Evolutionary conservation across 2,888 invertebrate species (phyloP).

Genomic region (Dicycla oo): DNA sequence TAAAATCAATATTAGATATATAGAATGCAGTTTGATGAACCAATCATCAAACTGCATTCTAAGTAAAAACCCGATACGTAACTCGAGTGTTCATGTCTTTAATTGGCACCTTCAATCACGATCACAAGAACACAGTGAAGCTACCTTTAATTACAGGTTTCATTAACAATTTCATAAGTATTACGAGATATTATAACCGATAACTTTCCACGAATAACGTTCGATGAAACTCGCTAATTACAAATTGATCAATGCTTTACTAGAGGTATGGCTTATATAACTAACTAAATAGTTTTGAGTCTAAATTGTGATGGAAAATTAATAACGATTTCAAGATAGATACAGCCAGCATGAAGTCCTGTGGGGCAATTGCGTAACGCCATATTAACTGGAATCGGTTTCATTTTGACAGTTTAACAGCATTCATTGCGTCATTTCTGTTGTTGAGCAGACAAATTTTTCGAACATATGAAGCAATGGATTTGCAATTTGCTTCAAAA

Average conservation of each 20-base stretch:
- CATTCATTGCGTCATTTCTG: no score
- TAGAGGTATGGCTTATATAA: not conserved
- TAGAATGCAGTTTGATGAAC: no score
- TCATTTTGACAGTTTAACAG: no score
- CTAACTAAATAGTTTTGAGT: not conserved
- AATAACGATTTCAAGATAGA: not conserved
- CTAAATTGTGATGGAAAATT: not conserved
- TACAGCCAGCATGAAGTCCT: no score
- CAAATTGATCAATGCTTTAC: slow-evolving; percentile 19
- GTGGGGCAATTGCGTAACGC: no score
- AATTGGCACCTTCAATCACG: slow-evolving; percentile 27
- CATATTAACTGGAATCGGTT: no score
- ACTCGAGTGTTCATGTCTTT: not conserved
- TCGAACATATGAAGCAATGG: no score
- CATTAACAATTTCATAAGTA: slow-evolving; percentile 25
- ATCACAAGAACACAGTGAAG: slow-evolving; percentile 7
- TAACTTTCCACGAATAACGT: slow-evolving; percentile 23
- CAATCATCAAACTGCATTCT: slow-evolving; percentile 2
- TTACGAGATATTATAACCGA: slow-evolving; percentile 7
- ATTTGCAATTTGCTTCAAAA: no score
- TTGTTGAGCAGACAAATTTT: no score
- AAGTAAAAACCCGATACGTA: not conserved
- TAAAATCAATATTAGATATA: not conserved
- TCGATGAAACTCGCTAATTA: slow-evolving; percentile 23
- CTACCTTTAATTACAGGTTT: slow-evolving; percentile 14